A percentile compares a stretch with the other conserved stretches of the same genome.
phyloP scores from a whole-genome alignment of 1,140 invertebrate species.

The Trichonephila clavata region DNA sequence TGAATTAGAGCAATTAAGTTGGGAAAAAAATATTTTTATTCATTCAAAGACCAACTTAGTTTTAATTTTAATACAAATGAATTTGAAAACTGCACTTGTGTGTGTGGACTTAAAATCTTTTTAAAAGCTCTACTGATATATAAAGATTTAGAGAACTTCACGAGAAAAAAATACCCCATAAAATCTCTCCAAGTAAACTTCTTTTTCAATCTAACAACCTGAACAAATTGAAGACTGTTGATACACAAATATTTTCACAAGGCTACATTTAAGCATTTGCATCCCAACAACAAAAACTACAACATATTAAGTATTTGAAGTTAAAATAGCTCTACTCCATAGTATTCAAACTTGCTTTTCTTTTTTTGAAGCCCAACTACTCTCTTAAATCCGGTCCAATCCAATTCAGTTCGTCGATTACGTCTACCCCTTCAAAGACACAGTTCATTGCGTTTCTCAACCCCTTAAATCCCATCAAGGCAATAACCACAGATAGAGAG shows the following conservation, averaged over 20 bases:
- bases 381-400: not conserved
- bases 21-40: no score
- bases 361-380: not conserved
- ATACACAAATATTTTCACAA: not conserved
- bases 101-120: no score
- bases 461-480: slow-evolving; percentile 33
- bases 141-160: no score
- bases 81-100: no score
- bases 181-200: no score
- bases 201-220: not conserved
- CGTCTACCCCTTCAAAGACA: slow-evolving; percentile 3
- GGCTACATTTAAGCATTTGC: not conserved
- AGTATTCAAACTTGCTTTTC: not conserved
- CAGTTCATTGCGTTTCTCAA: slow-evolving; percentile 49
- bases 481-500: not conserved
- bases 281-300: not conserved
- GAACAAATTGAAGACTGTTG: not conserved
- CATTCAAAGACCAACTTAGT: no score
- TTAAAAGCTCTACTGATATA: no score
- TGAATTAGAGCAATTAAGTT: no score
- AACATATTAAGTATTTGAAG: not conserved
- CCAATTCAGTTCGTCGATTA: slow-evolving; percentile 1
- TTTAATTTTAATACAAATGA: no score
- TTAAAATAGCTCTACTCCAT: not conserved
- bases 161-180: no score